These are phyloP conservation scores for Eristalinus sepulchralis DNA, from an alignment of 2,888 invertebrate species.

Conservation along the genomic window DNA sequence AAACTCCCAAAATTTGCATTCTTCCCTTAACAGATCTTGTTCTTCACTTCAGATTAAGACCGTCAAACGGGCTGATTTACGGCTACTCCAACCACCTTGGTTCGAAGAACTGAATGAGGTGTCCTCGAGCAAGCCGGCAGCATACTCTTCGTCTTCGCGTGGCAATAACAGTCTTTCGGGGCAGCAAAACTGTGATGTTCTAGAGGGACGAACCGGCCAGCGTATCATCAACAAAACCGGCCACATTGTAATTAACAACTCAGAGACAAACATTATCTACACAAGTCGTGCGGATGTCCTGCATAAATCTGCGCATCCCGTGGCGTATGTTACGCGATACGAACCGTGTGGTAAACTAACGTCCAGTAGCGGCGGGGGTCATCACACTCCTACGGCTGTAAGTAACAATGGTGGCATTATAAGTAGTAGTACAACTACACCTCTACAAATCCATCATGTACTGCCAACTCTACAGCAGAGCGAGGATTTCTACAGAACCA, in stretches of 20 bases:
- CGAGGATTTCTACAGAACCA: constrained; percentile 83
- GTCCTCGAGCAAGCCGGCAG: constrained; percentile 73
- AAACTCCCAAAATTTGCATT: constrained; percentile 8
- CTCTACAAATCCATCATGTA: constrained; percentile 78
- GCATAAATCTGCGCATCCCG: constrained; percentile 64
- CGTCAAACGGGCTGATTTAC: constrained; percentile 93
- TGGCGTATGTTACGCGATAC: constrained; percentile 77
- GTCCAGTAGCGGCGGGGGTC: constrained; percentile 54
- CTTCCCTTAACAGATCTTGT: neutral
- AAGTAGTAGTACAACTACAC: constrained; percentile 72
- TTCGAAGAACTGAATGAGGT: constrained; percentile 94
- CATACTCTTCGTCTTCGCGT: constrained; percentile 50
- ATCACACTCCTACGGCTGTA: constrained; percentile 69
- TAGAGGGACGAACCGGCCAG: constrained; percentile 50
- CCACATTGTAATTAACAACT: constrained; percentile 72
- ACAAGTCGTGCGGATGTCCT: constrained; percentile 62
- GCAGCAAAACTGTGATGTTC: constrained; percentile 46
- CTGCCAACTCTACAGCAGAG: constrained; percentile 78
- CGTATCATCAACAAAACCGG: constrained; percentile 62
- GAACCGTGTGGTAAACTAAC: constrained; percentile 76
- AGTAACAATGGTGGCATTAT: constrained; percentile 61
- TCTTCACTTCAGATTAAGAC: constrained; percentile 77
- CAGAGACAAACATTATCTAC: constrained; percentile 74
- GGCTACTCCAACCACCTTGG: constrained; percentile 97
- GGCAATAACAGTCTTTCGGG: constrained; percentile 56